phyloP scores from a whole-genome alignment of 2,113 vertebrate species.

The Pituophis catenifer region DNA sequence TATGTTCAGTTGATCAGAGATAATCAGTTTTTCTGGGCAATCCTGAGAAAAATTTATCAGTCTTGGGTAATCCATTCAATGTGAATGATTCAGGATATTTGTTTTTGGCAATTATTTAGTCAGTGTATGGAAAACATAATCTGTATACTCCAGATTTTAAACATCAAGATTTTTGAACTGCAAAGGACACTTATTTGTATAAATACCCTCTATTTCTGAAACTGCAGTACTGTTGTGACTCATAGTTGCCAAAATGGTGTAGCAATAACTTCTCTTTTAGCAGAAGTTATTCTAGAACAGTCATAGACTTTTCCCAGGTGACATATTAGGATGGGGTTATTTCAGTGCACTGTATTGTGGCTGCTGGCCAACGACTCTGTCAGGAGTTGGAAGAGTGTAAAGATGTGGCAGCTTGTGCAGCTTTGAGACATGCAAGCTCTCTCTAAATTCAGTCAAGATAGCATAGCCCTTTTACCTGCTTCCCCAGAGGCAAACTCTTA shows the following conservation, averaged over 20 bases:
- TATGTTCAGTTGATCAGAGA: background rate
- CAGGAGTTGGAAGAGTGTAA: background rate
- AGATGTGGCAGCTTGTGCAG: background rate
- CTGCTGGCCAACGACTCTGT: background rate
- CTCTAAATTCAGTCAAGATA: background rate
- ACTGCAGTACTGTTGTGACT: background rate
- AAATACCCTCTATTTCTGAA: background rate
- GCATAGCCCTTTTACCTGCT: background rate
- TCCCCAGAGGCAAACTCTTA: background rate
- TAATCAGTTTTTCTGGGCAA: background rate
- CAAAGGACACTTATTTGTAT: background rate
- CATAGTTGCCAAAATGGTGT: background rate
- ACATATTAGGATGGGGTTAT: background rate
- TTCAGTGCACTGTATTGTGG: background rate
- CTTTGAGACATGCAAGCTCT: background rate
- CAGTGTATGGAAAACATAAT: background rate
- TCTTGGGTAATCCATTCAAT: background rate
- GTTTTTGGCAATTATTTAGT: background rate
- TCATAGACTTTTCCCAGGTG: background rate
- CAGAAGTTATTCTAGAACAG: background rate
- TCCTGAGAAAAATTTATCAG: background rate
- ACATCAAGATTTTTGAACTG: slow-evolving; percentile 4
- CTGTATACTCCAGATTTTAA: background rate
- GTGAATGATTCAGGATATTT: background rate
- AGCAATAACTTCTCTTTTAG: background rate